Percentiles rank a stretch among this genome's conserved stretches.
Evolutionary conservation across 1,140 invertebrate species (phyloP).

Genomic region (Maniola jurtina): DNA sequence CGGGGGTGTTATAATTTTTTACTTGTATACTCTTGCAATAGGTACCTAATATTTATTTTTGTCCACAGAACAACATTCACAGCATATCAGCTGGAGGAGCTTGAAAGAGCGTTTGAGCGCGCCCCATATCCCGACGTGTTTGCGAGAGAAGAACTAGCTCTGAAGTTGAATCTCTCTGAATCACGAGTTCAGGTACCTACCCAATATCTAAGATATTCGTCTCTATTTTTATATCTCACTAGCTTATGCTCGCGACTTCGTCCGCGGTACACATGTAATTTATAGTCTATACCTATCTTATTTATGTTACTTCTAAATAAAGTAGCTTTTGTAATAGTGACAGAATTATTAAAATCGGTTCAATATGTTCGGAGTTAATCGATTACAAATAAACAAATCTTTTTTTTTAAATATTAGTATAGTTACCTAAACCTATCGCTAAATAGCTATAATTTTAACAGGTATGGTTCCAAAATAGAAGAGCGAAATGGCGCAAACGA

Average conservation of each 20-base stretch:
- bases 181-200: constrained; percentile 90
- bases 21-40: constrained; percentile 9
- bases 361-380: too few species aligned
- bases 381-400: too few species aligned
- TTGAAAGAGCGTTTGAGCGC: constrained; percentile 95
- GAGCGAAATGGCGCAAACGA: constrained; percentile 98
- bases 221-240: too few species aligned
- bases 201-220: too few species aligned
- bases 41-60: constrained; percentile 30
- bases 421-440: background rate
- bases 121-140: constrained; percentile 98
- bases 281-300: too few species aligned
- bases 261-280: too few species aligned
- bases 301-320: too few species aligned
- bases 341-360: too few species aligned
- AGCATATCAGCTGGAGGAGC: constrained; percentile 95
- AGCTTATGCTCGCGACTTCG: too few species aligned
- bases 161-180: constrained; percentile 94
- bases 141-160: constrained; percentile 94
- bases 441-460: constrained; percentile 32
- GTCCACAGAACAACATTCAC: constrained; percentile 95
- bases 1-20: too few species aligned
- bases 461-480: constrained; percentile 90
- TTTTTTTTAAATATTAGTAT: too few species aligned
- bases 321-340: too few species aligned